Base-by-base conservation (phyloP, 2,888 invertebrate species). In the Euzophera pinguis region DNA sequence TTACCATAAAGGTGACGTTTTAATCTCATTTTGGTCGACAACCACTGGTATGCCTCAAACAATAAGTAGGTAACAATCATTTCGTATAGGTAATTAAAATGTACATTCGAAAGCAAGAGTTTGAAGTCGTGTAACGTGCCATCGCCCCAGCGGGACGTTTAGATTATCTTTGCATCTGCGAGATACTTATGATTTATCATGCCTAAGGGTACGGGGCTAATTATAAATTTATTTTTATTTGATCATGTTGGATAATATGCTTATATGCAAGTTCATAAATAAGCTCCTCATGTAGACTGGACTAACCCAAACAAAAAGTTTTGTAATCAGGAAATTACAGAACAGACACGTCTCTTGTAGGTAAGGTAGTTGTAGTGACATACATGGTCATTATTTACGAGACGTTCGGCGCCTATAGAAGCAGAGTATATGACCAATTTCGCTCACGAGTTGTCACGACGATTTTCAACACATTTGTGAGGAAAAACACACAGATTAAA, bases 1-100 rank as follows among this genome's bases (percentile, higher is more conserved):
- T n/a, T n/a, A n/a, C n/a, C n/a, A n/a, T n/a, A 14, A 43, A 34
- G n/a, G 8, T 6, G n/a, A 68, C 72, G 74, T 72, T 74, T 59
- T 63, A 55, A 61, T 22, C 38, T 12, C 17, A 14, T 32, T 32
- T 41, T 60, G n/a, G 38, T 39, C 9, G 1, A 16, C 39, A 3
- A 14, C 4, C 16, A 16, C 39, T 39, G 3, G 16, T 39, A 39
- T 16, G 39, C 16, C 39, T 16, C 39, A 39, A 39, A 39, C 39
- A 39, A 39, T 39, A 32, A 32, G 32, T 39, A 39, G 3, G 39
- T 16, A 39, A 16, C 13, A 39, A 16, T 39, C 39, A 39, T 39
- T 39, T 39, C 16, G 39, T 39, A 39, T 8, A 39, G 16, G 39
- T 39, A 13, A 13, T 14, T 13, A 13, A 14, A 38, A 38, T 35